Evolutionary conservation across 30 jellyfish, hydroid and myxozoan genomes (phyloP).

Genomic region (Hydra vulgaris): DNA sequence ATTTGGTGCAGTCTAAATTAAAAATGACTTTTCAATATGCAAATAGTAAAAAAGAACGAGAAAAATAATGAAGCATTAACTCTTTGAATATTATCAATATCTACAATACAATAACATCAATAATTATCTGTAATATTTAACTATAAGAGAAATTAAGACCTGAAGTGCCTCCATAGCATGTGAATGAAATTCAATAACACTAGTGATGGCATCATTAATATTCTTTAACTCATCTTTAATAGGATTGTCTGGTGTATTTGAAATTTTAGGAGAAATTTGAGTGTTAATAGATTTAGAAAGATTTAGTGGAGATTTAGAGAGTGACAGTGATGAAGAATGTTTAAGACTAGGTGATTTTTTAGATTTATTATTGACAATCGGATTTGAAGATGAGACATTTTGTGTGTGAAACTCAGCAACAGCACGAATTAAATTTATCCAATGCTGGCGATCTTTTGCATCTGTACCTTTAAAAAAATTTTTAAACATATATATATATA

Average conservation of each 20-base stretch:
- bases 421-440: slow-evolving; percentile 97
- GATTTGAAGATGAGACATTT: slow-evolving; percentile 15
- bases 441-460: slow-evolving; percentile 85
- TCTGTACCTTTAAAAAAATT: slow-evolving; percentile 54
- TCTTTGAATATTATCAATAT: background rate
- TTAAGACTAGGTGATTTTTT: slow-evolving; percentile 35
- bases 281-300: background rate
- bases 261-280: background rate
- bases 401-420: slow-evolving; percentile 78
- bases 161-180: slow-evolving; percentile 83
- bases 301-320: background rate
- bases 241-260: slow-evolving; percentile 41
- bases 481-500: too few relatives aligned
- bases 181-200: slow-evolving; percentile 89
- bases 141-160: too few relatives aligned
- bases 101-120: background rate
- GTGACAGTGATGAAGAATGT: background rate
- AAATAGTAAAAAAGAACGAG: background rate
- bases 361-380: background rate
- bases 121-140: too few relatives aligned
- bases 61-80: background rate
- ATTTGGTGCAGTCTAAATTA: background rate
- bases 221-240: slow-evolving; percentile 72
- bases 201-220: slow-evolving; percentile 79
- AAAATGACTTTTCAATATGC: background rate